These are phyloP conservation scores for Apocrypta bakeri DNA, from an alignment of 1,140 invertebrate genomes.

Conservation along the genomic window DNA sequence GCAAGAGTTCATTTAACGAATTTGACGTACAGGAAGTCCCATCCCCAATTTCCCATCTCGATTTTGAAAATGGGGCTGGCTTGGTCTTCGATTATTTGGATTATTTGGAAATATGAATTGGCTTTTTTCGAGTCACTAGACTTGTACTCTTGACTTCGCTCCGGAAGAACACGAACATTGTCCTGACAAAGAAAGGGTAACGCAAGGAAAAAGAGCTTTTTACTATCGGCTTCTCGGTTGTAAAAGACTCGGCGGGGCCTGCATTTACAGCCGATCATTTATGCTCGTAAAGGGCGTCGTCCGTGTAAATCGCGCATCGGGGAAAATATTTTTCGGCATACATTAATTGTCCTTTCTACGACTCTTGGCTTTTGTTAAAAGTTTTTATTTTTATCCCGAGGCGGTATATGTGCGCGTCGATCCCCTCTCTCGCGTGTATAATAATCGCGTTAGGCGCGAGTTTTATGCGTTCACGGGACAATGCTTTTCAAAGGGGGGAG, in stretches of 20 bases:
- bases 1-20: too few species aligned
- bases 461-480: conserved; percentile 28
- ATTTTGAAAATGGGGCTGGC: too few species aligned
- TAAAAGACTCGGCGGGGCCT: neutral
- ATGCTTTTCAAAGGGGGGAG: neutral
- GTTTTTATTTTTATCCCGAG: conserved; percentile 1
- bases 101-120: too few species aligned
- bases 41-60: too few species aligned
- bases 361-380: neutral
- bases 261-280: conserved; percentile 7
- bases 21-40: too few species aligned
- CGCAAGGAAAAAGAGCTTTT: neutral
- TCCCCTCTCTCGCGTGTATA: neutral
- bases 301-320: neutral
- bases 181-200: conserved; percentile 1
- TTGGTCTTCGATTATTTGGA: too few species aligned
- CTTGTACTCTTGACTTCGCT: too few species aligned
- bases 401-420: too few species aligned
- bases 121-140: too few species aligned
- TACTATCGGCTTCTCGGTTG: neutral
- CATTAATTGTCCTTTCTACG: conserved; percentile 2
- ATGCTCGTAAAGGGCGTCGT: conserved; percentile 20
- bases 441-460: conserved; percentile 13
- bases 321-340: conserved; percentile 10
- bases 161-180: too few species aligned